Evolutionary conservation across 2,888 invertebrate species (phyloP).

Genomic region (Agrochola macilenta): DNA sequence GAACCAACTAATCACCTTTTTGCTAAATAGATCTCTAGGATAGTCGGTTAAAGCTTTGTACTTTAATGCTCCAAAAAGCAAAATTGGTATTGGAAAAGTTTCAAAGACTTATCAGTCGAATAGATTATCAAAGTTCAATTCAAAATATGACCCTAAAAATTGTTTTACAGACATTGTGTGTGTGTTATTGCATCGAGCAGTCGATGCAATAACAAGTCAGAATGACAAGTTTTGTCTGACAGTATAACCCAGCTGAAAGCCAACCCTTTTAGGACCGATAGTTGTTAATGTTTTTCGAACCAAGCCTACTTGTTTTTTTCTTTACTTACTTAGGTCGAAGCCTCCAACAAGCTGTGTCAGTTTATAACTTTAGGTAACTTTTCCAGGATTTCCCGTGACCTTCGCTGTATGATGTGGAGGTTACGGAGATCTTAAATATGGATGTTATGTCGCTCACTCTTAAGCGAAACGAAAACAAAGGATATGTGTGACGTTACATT

Average conservation of each 20-base stretch:
- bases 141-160: not conserved
- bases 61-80: not conserved
- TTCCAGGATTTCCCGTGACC: slow-evolving; percentile 23
- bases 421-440: slow-evolving; percentile 43
- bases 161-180: not conserved
- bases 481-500: slow-evolving; percentile 22
- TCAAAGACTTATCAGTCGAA: not conserved
- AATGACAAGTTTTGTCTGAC: not conserved
- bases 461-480: slow-evolving; percentile 36
- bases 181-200: too few species aligned
- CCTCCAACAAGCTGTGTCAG: not conserved
- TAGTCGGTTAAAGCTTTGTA: not conserved
- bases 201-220: not conserved
- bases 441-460: slow-evolving; percentile 36
- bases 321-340: not conserved
- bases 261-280: not conserved
- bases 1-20: not conserved
- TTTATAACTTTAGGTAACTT: slow-evolving; percentile 26
- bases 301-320: not conserved
- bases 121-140: not conserved
- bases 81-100: not conserved
- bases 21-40: not conserved
- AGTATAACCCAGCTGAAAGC: not conserved
- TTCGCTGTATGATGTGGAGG: slow-evolving; percentile 13
- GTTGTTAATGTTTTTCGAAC: not conserved